phyloP scores from a whole-genome alignment of 2,797 vertebrate genomes.

The Esox lucius region DNA sequence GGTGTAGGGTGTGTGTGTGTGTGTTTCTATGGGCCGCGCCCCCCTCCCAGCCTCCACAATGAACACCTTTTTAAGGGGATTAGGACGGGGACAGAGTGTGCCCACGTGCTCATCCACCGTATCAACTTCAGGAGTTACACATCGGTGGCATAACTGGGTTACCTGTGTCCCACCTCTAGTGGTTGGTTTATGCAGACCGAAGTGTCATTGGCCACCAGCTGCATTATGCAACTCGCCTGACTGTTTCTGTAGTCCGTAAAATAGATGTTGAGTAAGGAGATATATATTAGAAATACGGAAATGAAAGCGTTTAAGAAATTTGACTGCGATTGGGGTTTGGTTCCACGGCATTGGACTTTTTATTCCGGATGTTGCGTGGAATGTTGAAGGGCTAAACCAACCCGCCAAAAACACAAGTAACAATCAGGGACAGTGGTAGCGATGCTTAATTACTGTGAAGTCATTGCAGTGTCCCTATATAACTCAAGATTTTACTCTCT shows the following conservation, averaged over 20 bases:
- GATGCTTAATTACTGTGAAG: background rate
- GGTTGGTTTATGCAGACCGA: background rate
- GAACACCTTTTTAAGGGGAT: slow-evolving; percentile 4
- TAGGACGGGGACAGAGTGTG: background rate
- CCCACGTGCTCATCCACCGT: background rate
- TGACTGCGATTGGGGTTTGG: background rate
- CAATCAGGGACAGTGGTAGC: background rate
- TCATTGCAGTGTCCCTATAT: background rate
- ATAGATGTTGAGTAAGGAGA: too few species aligned
- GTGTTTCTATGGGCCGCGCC: too few species aligned
- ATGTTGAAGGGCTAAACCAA: background rate
- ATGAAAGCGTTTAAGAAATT: too few species aligned
- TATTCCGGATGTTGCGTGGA: background rate
- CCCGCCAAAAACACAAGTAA: background rate
- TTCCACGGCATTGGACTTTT: background rate
- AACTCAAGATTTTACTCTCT: background rate
- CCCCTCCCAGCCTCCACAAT: slow-evolving; percentile 1
- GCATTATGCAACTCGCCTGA: background rate
- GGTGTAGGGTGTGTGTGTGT: too few species aligned
- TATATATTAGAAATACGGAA: background rate
- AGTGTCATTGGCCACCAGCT: background rate
- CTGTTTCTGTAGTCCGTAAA: too few species aligned
- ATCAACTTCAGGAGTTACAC: slow-evolving; percentile 1
- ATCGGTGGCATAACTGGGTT: background rate
- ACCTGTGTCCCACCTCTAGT: background rate